Evolutionary conservation across 2,797 vertebrate genomes (phyloP).

Genomic region (Coregonus ussuriensis): DNA sequence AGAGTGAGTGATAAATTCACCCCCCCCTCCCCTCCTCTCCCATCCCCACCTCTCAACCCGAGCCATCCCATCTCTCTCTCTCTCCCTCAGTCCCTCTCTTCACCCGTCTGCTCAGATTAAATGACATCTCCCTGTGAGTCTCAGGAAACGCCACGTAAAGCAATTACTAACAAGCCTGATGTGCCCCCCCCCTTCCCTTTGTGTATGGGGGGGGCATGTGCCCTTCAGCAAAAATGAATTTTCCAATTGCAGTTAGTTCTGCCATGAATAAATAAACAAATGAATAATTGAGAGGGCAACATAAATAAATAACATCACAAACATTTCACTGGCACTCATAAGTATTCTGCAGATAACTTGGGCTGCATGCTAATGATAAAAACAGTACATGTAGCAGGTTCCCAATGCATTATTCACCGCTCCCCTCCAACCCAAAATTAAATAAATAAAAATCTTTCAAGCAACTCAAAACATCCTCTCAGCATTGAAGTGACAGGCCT

Average conservation of each 20-base stretch:
- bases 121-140: slow-evolving; percentile 68
- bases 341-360: slow-evolving; percentile 78
- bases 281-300: slow-evolving; percentile 86
- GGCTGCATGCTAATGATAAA: slow-evolving; percentile 82
- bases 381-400: slow-evolving; percentile 74
- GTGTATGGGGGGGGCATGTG: slow-evolving; percentile 66
- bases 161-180: slow-evolving; percentile 77
- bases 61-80: slow-evolving; percentile 35
- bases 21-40: slow-evolving; percentile 9
- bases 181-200: slow-evolving; percentile 60
- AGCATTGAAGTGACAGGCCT: slow-evolving; percentile 72
- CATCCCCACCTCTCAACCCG: slow-evolving; percentile 22
- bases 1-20: slow-evolving; percentile 40
- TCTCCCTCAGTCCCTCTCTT: slow-evolving; percentile 44
- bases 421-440: slow-evolving; percentile 57
- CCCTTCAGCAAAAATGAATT: slow-evolving; percentile 86
- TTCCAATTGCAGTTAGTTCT: slow-evolving; percentile 85
- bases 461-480: slow-evolving; percentile 71
- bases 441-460: slow-evolving; percentile 73
- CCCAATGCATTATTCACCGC: slow-evolving; percentile 77
- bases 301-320: slow-evolving; percentile 90
- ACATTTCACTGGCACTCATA: slow-evolving; percentile 81
- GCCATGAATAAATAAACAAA: slow-evolving; percentile 88
- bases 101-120: slow-evolving; percentile 66
- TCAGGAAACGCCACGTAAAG: slow-evolving; percentile 73